Base-by-base conservation (phyloP, 2,888 invertebrate species). In the Pseudococcus viburni region DNA sequence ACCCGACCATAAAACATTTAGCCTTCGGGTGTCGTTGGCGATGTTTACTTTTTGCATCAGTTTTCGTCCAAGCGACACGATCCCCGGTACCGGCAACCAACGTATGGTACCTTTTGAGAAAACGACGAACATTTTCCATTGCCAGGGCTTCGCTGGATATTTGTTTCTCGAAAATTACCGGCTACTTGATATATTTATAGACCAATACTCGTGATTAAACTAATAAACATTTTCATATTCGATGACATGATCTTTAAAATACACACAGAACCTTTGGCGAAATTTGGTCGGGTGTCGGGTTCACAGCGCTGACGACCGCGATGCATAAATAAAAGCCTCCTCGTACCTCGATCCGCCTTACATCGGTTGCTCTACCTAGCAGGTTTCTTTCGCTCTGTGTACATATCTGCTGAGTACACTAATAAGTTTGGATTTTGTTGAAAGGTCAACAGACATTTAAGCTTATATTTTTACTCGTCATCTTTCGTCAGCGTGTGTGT, bases 181-280 rank as follows among this genome's bases (percentile, higher is more conserved):
- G 8, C 80, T 4, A 42, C 39, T 11, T 19, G n/a, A 59, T 42
- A 46, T 39, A 42, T 42, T 42, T 42, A 42, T 42, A 42, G 42
- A 42, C 19, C n/a, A 46, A 83, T 46, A 26, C 46, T 83, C 46
- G 80, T 33, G 42, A 83, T 83, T 83, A 83, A 83, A 19, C 80
- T 83, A 83, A 83, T 83, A 83, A 46, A 83, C 46, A 46, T 83
- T 83, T 83, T 83, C 46, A 19, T 83, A 46, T 83, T 83, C 80
- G 12, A 9, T 46, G 80, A 19, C 80, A 83, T 83, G 80, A 83
- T 83, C 46, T 26, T 83, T 83, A 46, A n/a, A n/a, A 83, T 83
- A 22, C 15, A 83, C 46, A 83, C 80, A 83, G 46, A 83, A 83
- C 42, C 46, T 46, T 73, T 51, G 42, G 42, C 55, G 55, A 55